These are phyloP conservation scores for Thalassophryne amazonica DNA, from an alignment of 2,797 vertebrate species.

Conservation along the genomic window DNA sequence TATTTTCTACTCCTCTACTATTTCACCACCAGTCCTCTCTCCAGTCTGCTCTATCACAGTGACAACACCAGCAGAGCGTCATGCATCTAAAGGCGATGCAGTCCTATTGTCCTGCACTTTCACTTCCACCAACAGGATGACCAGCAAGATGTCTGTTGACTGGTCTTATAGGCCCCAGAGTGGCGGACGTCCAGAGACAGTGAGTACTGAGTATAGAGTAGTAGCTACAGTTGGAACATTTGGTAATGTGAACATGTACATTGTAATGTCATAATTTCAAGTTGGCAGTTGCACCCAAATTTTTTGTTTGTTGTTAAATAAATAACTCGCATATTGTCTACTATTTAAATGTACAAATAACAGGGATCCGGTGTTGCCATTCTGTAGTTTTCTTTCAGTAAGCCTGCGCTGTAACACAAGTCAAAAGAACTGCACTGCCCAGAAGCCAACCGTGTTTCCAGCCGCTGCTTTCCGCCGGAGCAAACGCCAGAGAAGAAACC, in stretches of 20 bases:
- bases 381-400: no score
- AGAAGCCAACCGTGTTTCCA: no score
- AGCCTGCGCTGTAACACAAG: no score
- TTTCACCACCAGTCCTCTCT: conserved; percentile 26
- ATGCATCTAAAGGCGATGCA: conserved; percentile 73
- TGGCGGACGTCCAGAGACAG: conserved; percentile 74
- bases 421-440: no score
- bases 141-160: conserved; percentile 82
- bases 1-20: not conserved
- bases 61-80: conserved; percentile 55
- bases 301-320: no score
- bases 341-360: no score
- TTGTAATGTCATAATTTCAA: not conserved
- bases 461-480: no score
- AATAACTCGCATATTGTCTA: no score
- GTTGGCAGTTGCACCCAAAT: not conserved
- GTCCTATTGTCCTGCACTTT: conserved; percentile 84
- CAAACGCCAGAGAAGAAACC: no score
- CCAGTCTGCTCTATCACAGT: conserved; percentile 53
- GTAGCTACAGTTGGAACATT: not conserved
- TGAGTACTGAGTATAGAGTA: conserved; percentile 35
- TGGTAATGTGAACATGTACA: not conserved
- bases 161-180: conserved; percentile 84
- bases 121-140: conserved; percentile 75
- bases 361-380: no score